These are phyloP conservation scores for Numenius arquata DNA, from an alignment of 2,113 vertebrate species.

Conservation along the genomic window DNA sequence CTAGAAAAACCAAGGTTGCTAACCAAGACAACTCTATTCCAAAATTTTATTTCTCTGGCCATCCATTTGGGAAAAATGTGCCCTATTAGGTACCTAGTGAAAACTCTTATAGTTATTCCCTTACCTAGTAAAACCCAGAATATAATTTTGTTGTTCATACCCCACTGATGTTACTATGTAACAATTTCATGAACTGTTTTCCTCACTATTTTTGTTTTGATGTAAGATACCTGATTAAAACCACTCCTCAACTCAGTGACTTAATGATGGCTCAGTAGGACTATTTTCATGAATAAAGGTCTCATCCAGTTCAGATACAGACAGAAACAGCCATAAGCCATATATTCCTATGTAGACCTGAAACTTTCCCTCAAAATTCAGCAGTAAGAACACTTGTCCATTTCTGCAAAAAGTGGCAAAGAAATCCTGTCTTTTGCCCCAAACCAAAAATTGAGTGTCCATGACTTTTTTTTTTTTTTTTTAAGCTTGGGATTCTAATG, in stretches of 20 bases:
- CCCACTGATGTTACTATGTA: background rate
- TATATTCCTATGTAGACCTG: background rate
- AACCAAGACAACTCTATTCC: background rate
- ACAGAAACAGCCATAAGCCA: background rate
- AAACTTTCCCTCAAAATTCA: background rate
- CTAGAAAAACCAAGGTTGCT: background rate
- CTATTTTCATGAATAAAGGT: background rate
- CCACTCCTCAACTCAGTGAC: background rate
- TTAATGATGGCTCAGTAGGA: background rate
- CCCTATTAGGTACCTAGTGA: background rate
- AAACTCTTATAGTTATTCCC: background rate
- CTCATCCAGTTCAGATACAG: background rate
- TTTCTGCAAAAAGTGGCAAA: background rate
- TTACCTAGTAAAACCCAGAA: background rate
- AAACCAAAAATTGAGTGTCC: background rate
- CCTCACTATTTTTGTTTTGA: background rate
- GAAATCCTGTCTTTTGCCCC: background rate
- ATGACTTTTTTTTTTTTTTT: background rate
- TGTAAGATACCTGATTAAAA: background rate
- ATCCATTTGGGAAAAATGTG: background rate
- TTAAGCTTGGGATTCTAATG: background rate
- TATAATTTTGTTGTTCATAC: background rate
- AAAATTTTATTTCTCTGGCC: background rate
- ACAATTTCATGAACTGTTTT: background rate
- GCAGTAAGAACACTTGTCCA: background rate